Evolutionary conservation across 1,140 invertebrate species (phyloP), one percentile per base, ranked within the genome.

Genomic region (Battus philenor): DNA sequence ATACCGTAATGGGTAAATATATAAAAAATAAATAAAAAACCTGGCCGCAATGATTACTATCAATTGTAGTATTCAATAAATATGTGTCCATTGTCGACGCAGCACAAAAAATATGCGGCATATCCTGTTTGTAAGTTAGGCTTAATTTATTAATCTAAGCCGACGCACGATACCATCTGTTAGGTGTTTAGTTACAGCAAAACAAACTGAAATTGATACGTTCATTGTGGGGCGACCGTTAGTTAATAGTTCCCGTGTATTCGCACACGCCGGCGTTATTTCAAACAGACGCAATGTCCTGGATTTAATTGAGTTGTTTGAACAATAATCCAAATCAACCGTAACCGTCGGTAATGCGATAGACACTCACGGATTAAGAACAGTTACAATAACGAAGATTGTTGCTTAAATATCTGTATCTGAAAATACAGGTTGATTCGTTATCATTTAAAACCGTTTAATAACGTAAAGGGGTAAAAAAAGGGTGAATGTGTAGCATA

Each of bases 211-310:
- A 66, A 68, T 63, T 68, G 63, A 68, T 68, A 67, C 60, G 50
- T 67, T 64, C 59, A 65, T 62, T 71, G 61, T 63, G 55, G 54
- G 47, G 30, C 49, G 53, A 67, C 73, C 65, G 69, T 74, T 75
- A 71, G 60, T 63, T 68, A 55, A 65, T 62, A 50, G 56, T 64
- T 66, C 58, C 57, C 70, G 59, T 74, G 64, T 71, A 67, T 75
- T 68, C 63, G 65, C 66, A 63, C 61, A 67, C 67, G 63, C 57
- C 54, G 39, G 70, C 47, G 59, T 55, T 73, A 69, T 67, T 66
- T 69, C 61, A 71, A 71, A 71, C 67, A 57, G 65, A 66, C 62
- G 68, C 65, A 47, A 60, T 57, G 60, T 48, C 33, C 48, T 60
- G 54, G 56, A 67, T 72, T 72, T 71, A 71, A 41, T 41, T 41